Evolutionary conservation across 2,113 vertebrate species (phyloP), one percentile per base, ranked within the genome.

Genomic region (Speoplatyrhinus poulsoni): DNA sequence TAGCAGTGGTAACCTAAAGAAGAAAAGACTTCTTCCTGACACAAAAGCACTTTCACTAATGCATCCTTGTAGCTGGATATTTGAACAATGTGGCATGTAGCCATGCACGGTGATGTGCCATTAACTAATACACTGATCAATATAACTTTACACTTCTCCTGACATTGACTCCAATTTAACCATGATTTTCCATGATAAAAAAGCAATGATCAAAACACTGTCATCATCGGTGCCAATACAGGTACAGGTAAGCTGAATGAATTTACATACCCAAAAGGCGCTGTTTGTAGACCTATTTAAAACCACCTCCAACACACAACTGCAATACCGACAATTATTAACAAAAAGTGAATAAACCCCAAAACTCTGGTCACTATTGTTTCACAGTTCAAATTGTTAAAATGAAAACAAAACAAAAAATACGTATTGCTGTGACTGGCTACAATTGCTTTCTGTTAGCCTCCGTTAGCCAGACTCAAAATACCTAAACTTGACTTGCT

Each of bases 101-200:
- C 41, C 11, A 13, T 26, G 16, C 49, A 33, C 33, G 19, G 12
- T 53, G 47, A 53, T 3, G 13, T 7, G 19, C 26, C 3, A 61
- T 53, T 53, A 36, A 58, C 26, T 13, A 46, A 32, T 7, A 36
- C 16, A 11, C 10, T 0, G 12, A 65, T 73, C 57, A 6, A 54
- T 41, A 68, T 53, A 47, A n/a, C 61, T 46, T 61, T 41, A 62
- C 67, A 52, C 62, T 41, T 33, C 26, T 49, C 15, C 50, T 10
- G 60, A 70, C 70, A 55, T 19, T 4, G 48, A 65, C 48, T 0
- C 9, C 61, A 33, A 54, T 13, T 11, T 63, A 17, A 68, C 67
- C 47, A 69, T 49, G 62, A 82, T 69, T 87, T 91, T 91, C 87
- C 86, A 59, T 58, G 0, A 78, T 83, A 65, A 85, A 90, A 79